These are phyloP conservation scores for Muscicapa adusta DNA, from an alignment of 2,113 vertebrate species.

Conservation along the genomic window DNA sequence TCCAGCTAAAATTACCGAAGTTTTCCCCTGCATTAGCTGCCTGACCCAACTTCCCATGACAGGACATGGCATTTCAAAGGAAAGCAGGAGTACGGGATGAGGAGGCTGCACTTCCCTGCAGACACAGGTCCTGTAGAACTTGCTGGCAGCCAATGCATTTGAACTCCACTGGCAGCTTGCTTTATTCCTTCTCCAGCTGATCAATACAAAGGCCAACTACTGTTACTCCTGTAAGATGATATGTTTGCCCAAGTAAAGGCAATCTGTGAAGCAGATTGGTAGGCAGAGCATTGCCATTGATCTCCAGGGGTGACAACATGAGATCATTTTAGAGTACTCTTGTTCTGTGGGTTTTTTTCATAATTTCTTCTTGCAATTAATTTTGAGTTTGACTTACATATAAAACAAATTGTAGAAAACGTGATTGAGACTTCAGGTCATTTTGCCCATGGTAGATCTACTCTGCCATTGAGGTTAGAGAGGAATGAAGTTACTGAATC, in stretches of 20 bases:
- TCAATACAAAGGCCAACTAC: background rate
- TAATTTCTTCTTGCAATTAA: background rate
- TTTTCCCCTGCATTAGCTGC: background rate
- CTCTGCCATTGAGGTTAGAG: background rate
- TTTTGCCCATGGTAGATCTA: background rate
- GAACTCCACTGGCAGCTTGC: background rate
- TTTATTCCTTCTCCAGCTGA: background rate
- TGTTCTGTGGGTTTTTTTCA: background rate
- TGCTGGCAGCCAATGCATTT: background rate
- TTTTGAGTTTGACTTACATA: background rate
- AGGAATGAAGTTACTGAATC: background rate
- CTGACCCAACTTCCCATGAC: background rate
- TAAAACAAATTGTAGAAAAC: background rate
- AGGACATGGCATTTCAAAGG: background rate
- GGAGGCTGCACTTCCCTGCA: background rate
- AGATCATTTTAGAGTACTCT: background rate
- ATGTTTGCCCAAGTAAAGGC: background rate
- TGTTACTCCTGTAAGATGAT: background rate
- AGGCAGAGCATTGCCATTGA: background rate
- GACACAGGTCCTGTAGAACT: background rate
- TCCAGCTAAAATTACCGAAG: background rate
- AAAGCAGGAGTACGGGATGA: background rate
- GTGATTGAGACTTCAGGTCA: background rate
- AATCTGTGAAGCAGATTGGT: background rate
- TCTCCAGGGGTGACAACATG: background rate